Base-by-base conservation (phyloP, 2,113 vertebrate species). In the Oxygymnocypris stewartii region DNA sequence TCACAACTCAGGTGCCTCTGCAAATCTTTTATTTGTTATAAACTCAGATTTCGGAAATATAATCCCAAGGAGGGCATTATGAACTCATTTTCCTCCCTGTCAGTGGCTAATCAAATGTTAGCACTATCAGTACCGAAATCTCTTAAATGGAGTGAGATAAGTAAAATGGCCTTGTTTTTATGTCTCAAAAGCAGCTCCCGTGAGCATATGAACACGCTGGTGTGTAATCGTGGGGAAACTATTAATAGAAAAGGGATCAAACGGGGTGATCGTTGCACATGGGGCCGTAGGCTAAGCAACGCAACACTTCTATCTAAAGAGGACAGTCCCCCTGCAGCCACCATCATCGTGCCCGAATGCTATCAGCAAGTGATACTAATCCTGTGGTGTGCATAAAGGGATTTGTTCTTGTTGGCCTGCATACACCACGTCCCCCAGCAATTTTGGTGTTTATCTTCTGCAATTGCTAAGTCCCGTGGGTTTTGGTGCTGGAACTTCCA, bases 401-500 rank as follows among this genome's bases (percentile, higher is more conserved):
- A 93, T 93, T 93, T 93, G 91, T 90, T 92, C 90, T 89, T 88
- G 88, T 92, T 90, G 90, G 91, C 82, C 88, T 91, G 88, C 88
- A 91, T 88, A 20, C 84, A 82, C 85, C 88, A 87, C 47, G 37
- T 92, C 92, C 91, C 86, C 54, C 84, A 90, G 93, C 89, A 91
- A 91, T 84, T 69, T 88, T 37, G 82, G 88, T 93, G 92, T 94
- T 94, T 93, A 93, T 94, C 93, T 93, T 91, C 90, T 88, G 84
- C 92, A 88, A 89, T 92, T 89, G 92, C 85, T 77, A 85, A 89
- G 89, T 91, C 90, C 88, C 87, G 67, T 31, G 90, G 89, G 91
- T 91, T 92, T 91, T 91, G 84, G 90, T 90, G 85, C 87, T 88
- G 90, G 87, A 92, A 92, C 89, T 89, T 90, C 74, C 83, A 89